Evolutionary conservation across 2,797 vertebrate species (phyloP).

Genomic region (Eulemur albifrons): DNA sequence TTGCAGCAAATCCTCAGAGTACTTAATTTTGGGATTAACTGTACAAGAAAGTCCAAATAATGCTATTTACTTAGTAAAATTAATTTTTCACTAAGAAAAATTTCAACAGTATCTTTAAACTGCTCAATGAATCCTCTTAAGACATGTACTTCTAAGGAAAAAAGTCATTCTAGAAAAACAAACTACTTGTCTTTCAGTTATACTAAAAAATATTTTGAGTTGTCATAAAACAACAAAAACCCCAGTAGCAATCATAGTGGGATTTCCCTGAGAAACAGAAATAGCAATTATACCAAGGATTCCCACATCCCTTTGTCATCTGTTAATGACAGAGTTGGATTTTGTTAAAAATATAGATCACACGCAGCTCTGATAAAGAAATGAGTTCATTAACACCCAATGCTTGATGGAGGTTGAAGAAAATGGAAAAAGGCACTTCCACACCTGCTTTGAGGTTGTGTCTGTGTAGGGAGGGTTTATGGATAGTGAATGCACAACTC

Average conservation of each 20-base stretch:
- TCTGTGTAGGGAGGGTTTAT: not conserved
- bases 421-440: not conserved
- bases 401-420: not conserved
- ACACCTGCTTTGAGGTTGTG: not conserved
- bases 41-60: not conserved
- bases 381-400: not conserved
- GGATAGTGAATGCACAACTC: not conserved
- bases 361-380: not conserved
- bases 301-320: not conserved
- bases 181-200: not conserved
- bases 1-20: conserved; percentile 35
- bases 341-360: not conserved
- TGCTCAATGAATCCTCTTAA: conserved; percentile 19
- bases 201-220: not conserved
- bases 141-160: not conserved
- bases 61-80: conserved; percentile 24
- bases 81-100: not conserved
- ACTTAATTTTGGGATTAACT: conserved; percentile 22
- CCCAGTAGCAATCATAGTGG: not conserved
- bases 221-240: not conserved
- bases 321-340: not conserved
- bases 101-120: not conserved
- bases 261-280: not conserved
- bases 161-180: not conserved
- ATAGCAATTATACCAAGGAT: not conserved